Evolutionary conservation across 2,797 vertebrate genomes (phyloP), one percentile per base, ranked within the genome.

Genomic region (Rhynchotus rufescens): DNA sequence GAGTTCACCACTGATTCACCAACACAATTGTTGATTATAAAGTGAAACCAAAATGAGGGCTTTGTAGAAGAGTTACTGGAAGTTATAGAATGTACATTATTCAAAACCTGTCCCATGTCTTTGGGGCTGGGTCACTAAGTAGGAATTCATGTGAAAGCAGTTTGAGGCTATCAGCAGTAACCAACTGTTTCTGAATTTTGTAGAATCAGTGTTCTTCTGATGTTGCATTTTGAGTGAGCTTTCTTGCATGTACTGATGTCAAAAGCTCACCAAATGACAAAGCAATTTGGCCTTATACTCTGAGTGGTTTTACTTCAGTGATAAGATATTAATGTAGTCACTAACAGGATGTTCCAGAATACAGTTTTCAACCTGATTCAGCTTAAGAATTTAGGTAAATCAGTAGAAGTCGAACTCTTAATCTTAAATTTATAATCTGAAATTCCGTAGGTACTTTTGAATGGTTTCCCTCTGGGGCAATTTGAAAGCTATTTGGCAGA

Each of bases 401-500:
- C 71, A 45, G 34, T 59, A 9, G 21, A 45, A 51, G 22, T 20
- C 13, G 15, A 36, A 49, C 21, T 49, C 15, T 30, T 49, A 68
- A 60, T 10, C 51, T 59, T 38, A 25, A 51, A 60, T 49, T 79
- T 71, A 69, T 26, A 47, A 32, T 21, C 22, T 38, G 30, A 68
- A 73, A 89, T 65, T 89, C 22, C 42, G 65, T 76, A 25, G 14
- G 52, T 40, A 61, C 22, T 92, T 69, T 26, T 26, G 11, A 84
- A 56, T 84, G 51, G 17, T 90, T 80, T 86, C 8, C 21, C 13
- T 68, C 21, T 38, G 26, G 40, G 42, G 16, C 44, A 80, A 69
- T 92, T 85, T 84, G 44, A 67, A 69, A 89, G 84, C 76, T 82
- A 80, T 86, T 92, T 89, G 87, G 30, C 36, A 36, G 36, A 36